Base-by-base conservation (phyloP, 2,888 invertebrate species). In the Rhingia rostrata region DNA sequence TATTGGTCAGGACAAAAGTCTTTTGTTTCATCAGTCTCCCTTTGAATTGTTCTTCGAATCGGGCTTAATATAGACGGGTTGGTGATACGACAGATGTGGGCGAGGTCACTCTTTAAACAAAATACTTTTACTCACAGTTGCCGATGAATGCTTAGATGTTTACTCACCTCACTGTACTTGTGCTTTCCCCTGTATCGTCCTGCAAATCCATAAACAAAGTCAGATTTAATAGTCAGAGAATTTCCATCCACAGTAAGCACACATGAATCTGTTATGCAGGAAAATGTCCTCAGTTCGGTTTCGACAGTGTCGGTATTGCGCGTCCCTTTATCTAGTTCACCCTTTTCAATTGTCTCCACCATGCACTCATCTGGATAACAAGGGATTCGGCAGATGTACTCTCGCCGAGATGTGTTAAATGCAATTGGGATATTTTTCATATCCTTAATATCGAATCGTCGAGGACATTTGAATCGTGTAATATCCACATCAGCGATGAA, bases 1-100 rank as follows among this genome's bases (percentile, higher is more conserved):
- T 91, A 91, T 70, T 90, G 89, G 32, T 91, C 90, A 32, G 88
- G 88, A 4, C 88, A 90, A 22, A 91, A 91, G 39, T 89, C 88
- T 56, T 88, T 89, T 53, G 86, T 74, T 79, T 91, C 91, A 51
- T 91, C 90, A 0, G 78, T 80, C 74, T 90, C 87, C 9, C 91
- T 88, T 53, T 89, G 88, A 60, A 89, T 87, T 2, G 86, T 88
- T 7, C 91, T 88, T 54, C 89, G 88, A 12, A 91, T 70, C 0
- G 90, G 88, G 56, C 91, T 91, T 0, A 87, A 69, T 0, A 78
- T 69, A 6, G 88, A 86, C 0, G 91, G 91, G 43, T 89, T 88
- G 5, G 88, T 83, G 10, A 91, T 87, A 6, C 89, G 89, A 6
- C 87, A 86, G 41, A 88, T 86, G 0, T 86, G 81, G 60, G 81